phyloP scores from a whole-genome alignment of 1,140 invertebrate genomes.

The Campoletis sonorensis region DNA sequence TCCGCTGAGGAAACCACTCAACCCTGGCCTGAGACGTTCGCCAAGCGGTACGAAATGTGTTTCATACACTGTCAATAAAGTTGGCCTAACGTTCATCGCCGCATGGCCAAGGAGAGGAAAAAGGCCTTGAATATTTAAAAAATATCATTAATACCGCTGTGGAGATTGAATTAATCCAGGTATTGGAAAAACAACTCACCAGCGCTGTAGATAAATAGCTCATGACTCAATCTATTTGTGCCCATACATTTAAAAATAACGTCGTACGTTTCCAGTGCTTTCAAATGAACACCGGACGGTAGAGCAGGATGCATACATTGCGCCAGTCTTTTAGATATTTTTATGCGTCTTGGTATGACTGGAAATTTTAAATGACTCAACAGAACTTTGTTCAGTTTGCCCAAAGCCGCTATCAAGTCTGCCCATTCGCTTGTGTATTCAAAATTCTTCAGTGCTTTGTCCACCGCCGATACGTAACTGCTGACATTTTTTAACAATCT shows the following conservation, averaged over 20 bases:
- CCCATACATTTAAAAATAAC: constrained; percentile 96
- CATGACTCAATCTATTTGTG: constrained; percentile 87
- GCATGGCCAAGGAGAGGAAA: constrained; percentile 94
- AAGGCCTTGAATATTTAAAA: constrained; percentile 79
- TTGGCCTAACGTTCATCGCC: constrained; percentile 93
- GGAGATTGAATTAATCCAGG: not conserved
- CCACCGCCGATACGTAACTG: constrained; percentile 87
- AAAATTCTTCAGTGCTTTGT: constrained; percentile 94
- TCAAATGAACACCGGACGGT: constrained; percentile 94
- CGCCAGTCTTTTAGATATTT: constrained; percentile 94
- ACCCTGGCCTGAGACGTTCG: constrained; percentile 86
- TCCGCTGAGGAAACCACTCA: constrained; percentile 92
- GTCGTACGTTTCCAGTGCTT: constrained; percentile 95
- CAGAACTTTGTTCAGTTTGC: constrained; percentile 94
- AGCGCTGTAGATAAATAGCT: constrained; percentile 92
- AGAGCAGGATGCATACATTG: constrained; percentile 97
- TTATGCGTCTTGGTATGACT: constrained; percentile 93
- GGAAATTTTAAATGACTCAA: constrained; percentile 88
- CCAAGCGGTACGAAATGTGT: constrained; percentile 93
- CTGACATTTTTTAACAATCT: constrained; percentile 48
- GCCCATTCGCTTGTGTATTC: constrained; percentile 98
- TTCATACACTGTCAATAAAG: constrained; percentile 92
- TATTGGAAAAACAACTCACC: constrained; percentile 71
- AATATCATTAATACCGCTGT: constrained; percentile 31
- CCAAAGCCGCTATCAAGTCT: constrained; percentile 93